A percentile compares a stretch with the other conserved stretches of the same genome.
These are phyloP conservation scores for Zoroaster sp. DNA, from an alignment of 53 echinoderm and acorn worm genomes.

Conservation along the genomic window DNA sequence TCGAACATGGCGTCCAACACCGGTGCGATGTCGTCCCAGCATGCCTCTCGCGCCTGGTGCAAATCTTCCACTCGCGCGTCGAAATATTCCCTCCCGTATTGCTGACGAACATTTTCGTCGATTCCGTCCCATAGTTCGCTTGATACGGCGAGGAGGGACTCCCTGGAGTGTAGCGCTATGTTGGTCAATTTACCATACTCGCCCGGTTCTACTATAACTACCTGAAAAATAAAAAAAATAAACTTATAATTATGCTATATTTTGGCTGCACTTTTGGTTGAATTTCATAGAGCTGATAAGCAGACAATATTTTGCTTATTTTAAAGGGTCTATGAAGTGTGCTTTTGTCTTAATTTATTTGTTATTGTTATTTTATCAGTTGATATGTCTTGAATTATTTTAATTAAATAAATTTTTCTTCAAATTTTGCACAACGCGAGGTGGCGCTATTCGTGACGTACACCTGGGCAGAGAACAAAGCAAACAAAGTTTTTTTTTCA, in stretches of 20 bases:
- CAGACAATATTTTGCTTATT: not conserved
- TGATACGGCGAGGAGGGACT: not conserved
- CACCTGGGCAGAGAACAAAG: too few species aligned
- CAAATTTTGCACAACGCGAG: too few species aligned
- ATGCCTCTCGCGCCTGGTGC: conserved; percentile 18
- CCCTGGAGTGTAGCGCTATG: conserved; percentile 19
- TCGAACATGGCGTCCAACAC: conserved; percentile 64
- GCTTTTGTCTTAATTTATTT: not conserved
- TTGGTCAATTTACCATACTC: conserved; percentile 54
- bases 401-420: not conserved
- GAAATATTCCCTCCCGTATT: conserved; percentile 63
- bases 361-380: not conserved
- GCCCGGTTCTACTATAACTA: conserved; percentile 59
- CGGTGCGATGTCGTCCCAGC: conserved; percentile 47
- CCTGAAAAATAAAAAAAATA: conserved; percentile 7
- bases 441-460: too few species aligned
- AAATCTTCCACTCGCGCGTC: not conserved
- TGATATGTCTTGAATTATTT: not conserved
- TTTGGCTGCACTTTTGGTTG: not conserved
- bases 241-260: not conserved
- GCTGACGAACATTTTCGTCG: not conserved
- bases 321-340: not conserved
- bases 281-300: not conserved
- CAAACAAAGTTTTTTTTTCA: not conserved
- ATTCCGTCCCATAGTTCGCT: conserved; percentile 45